A percentile compares a stretch with the other conserved stretches of the same genome.
Evolutionary conservation across 2,797 vertebrate species (phyloP).

Genomic region (Danio tinwini): DNA sequence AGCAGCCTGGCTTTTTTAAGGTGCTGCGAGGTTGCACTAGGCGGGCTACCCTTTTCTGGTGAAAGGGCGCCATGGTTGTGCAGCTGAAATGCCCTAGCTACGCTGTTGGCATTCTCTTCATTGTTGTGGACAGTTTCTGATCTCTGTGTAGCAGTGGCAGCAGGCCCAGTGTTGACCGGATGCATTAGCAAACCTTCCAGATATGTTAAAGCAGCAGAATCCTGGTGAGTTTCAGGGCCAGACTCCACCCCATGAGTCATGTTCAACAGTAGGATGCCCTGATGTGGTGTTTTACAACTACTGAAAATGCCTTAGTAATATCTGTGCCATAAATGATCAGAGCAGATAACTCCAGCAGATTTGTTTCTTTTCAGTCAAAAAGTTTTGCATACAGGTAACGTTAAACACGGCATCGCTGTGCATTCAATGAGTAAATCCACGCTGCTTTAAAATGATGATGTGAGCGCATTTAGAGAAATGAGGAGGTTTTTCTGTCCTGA

Average conservation of each 20-base stretch:
- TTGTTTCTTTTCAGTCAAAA: slow-evolving; percentile 56
- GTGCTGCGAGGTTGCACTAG: slow-evolving; percentile 88
- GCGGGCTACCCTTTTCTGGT: slow-evolving; percentile 80
- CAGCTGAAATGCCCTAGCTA: slow-evolving; percentile 82
- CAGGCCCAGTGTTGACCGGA: slow-evolving; percentile 95
- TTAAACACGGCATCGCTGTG: slow-evolving; percentile 70
- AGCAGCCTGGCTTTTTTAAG: slow-evolving; percentile 95
- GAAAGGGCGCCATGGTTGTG: slow-evolving; percentile 85
- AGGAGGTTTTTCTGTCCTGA: slow-evolving; percentile 70
- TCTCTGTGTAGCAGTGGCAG: slow-evolving; percentile 89
- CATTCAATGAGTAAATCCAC: slow-evolving; percentile 49
- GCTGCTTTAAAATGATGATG: slow-evolving; percentile 54
- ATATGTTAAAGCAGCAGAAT: slow-evolving; percentile 99
- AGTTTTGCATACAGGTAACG: slow-evolving; percentile 63
- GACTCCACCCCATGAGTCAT: slow-evolving; percentile 99
- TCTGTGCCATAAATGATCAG: slow-evolving; percentile 69
- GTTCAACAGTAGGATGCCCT: slow-evolving; percentile 92
- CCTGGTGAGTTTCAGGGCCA: slow-evolving; percentile 99
- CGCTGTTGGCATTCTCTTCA: slow-evolving; percentile 87
- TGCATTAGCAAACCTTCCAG: slow-evolving; percentile 99
- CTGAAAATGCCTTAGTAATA: slow-evolving; percentile 69
- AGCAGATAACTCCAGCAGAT: slow-evolving; percentile 56
- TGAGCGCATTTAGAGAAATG: slow-evolving; percentile 67
- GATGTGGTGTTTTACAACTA: slow-evolving; percentile 78
- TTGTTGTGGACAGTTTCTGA: slow-evolving; percentile 85